These are phyloP conservation scores for Leptinotarsa tumamoca DNA, from an alignment of 2,888 invertebrate species.

Conservation along the genomic window DNA sequence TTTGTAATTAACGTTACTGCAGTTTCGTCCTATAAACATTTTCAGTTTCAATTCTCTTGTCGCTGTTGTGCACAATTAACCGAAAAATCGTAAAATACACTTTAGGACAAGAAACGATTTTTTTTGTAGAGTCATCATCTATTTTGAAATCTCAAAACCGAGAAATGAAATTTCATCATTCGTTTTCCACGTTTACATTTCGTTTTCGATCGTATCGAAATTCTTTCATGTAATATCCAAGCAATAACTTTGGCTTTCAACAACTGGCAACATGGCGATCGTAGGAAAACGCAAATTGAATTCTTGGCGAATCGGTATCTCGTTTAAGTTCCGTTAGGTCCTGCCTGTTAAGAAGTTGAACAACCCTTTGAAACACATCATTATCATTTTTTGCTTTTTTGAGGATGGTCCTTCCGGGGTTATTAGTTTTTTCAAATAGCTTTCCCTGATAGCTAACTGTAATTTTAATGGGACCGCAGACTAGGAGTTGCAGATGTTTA, in stretches of 20 bases:
- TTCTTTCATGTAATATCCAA: too few relatives aligned
- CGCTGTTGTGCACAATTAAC: too few relatives aligned
- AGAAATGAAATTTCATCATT: too few relatives aligned
- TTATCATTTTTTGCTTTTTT: conserved; percentile 47
- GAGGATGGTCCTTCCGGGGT: conserved; percentile 52
- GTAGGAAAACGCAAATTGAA: conserved; percentile 54
- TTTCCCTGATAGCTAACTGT: conserved; percentile 43
- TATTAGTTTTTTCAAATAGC: conserved; percentile 56
- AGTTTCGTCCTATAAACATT: too few relatives aligned
- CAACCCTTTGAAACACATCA: conserved; percentile 58
- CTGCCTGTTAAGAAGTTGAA: conserved; percentile 59
- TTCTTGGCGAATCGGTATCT: conserved; percentile 58
- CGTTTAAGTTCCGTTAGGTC: conserved; percentile 58
- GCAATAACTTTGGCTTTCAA: background rate
- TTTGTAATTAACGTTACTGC: too few relatives aligned
- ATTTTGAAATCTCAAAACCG: too few relatives aligned
- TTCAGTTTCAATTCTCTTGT: too few relatives aligned
- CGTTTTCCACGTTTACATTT: too few relatives aligned
- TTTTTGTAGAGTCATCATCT: too few relatives aligned
- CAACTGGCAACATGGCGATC: conserved; percentile 34
- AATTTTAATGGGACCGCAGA: conserved; percentile 31
- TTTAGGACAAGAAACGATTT: too few relatives aligned
- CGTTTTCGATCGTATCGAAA: too few relatives aligned
- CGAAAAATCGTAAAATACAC: too few relatives aligned
- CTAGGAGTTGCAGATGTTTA: conserved; percentile 47